Percentiles rank a stretch among this genome's conserved stretches.
phyloP scores from a whole-genome alignment of 2,113 vertebrate species.

The Gobius niger region DNA sequence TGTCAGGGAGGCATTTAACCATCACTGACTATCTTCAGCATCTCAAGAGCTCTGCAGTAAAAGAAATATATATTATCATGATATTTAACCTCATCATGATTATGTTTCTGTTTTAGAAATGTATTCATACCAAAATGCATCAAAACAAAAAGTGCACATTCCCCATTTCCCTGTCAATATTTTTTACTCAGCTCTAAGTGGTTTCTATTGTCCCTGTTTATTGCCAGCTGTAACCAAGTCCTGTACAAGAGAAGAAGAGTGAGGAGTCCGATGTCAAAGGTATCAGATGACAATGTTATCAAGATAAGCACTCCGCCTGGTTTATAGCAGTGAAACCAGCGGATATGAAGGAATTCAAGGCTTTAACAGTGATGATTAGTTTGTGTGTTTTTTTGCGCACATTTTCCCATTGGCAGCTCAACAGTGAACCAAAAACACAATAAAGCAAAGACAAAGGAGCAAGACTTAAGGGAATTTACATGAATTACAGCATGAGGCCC shows the following conservation, averaged over 20 bases:
- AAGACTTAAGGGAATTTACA: slow-evolving; percentile 69
- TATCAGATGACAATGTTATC: slow-evolving; percentile 28
- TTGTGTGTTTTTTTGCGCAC: not conserved
- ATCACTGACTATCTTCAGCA: too few species aligned
- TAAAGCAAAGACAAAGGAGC: slow-evolving; percentile 56
- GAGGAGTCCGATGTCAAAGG: slow-evolving; percentile 18
- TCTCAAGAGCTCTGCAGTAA: too few species aligned
- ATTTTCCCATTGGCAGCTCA: slow-evolving; percentile 18
- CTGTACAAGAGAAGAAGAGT: slow-evolving; percentile 4
- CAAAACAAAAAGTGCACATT: slow-evolving; percentile 8
- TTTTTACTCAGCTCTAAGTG: slow-evolving; percentile 9
- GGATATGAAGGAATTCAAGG: slow-evolving; percentile 18
- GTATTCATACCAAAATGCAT: slow-evolving; percentile 6
- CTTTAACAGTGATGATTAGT: not conserved
- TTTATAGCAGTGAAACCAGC: not conserved
- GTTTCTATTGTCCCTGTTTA: slow-evolving; percentile 4
- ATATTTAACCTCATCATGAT: slow-evolving; percentile 13
- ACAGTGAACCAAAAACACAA: slow-evolving; percentile 30
- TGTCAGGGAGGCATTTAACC: slow-evolving; percentile 36
- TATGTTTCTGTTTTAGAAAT: not conserved
- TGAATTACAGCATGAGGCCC: slow-evolving; percentile 72
- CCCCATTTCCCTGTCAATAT: not conserved
- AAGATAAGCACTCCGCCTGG: not conserved
- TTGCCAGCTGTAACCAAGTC: slow-evolving; percentile 31
- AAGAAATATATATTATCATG: too few species aligned